phyloP scores from a whole-genome alignment of 2,113 vertebrate species.

The Misgurnus mizolepis region DNA sequence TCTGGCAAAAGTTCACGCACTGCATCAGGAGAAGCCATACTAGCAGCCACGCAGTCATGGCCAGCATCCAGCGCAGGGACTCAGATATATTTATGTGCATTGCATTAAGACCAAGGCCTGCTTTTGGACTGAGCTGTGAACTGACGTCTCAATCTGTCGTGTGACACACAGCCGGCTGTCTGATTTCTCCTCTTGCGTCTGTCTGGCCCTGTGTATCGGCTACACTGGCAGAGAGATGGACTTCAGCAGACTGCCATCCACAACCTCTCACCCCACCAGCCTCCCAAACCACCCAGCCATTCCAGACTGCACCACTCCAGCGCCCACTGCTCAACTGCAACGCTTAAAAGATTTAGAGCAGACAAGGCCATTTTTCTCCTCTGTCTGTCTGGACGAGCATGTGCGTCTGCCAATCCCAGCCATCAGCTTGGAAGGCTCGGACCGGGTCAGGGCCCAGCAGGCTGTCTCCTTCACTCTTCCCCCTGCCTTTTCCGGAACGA shows the following conservation, averaged over 20 bases:
- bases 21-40: slow-evolving; percentile 43
- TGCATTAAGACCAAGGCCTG: slow-evolving; percentile 42
- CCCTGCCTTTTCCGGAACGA: slow-evolving; percentile 5
- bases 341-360: slow-evolving; percentile 51
- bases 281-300: slow-evolving; percentile 35
- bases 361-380: slow-evolving; percentile 34
- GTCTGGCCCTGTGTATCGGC: slow-evolving; percentile 38
- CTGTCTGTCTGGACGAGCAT: slow-evolving; percentile 29
- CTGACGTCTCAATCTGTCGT: slow-evolving; percentile 58
- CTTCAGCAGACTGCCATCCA: slow-evolving; percentile 47
- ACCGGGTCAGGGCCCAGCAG: slow-evolving; percentile 34
- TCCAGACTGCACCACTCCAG: slow-evolving; percentile 31
- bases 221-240: slow-evolving; percentile 40
- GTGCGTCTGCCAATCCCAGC: slow-evolving; percentile 12
- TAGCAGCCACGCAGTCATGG: slow-evolving; percentile 43
- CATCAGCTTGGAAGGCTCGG: slow-evolving; percentile 34
- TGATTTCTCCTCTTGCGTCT: slow-evolving; percentile 48
- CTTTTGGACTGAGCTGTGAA: slow-evolving; percentile 42
- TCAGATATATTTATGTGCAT: slow-evolving; percentile 57
- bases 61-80: slow-evolving; percentile 38
- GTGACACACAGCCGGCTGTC: slow-evolving; percentile 52
- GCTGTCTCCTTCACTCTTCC: slow-evolving; percentile 19
- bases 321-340: slow-evolving; percentile 40
- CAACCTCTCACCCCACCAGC: slow-evolving; percentile 48
- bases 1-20: slow-evolving; percentile 49